Evolutionary conservation across 30 jellyfish, hydroid and myxozoan species (phyloP).

Genomic region (Mastigias papua): DNA sequence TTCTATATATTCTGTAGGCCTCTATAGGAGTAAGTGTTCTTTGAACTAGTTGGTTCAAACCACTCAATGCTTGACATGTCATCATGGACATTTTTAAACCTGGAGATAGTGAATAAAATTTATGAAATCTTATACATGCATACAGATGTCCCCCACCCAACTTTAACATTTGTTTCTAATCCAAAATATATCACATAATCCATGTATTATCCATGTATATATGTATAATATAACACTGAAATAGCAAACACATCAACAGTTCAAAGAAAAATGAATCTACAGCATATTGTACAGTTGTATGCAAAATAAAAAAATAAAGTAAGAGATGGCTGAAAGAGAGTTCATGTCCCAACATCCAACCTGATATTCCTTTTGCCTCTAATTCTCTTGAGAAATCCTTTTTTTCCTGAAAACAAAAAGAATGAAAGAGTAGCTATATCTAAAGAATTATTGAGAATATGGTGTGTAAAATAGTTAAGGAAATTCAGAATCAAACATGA

Average conservation of each 20-base stretch:
- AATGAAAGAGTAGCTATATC: neutral
- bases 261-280: no score
- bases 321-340: neutral
- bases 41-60: neutral
- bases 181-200: no score
- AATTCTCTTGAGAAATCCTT: neutral
- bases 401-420: conserved; percentile 26
- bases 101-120: neutral
- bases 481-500: no score
- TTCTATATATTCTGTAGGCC: no score
- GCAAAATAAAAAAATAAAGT: neutral
- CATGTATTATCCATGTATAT: no score
- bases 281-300: no score
- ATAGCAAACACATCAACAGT: no score
- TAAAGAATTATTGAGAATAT: no score
- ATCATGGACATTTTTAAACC: neutral
- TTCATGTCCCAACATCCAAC: neutral
- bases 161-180: no score
- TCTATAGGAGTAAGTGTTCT: neutral
- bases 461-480: no score
- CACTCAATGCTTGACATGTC: neutral
- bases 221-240: no score
- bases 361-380: conserved; percentile 6
- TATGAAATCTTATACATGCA: neutral
- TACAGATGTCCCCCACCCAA: no score